Base-by-base conservation (phyloP, 2,797 vertebrate genomes). In the Clarias pachynema region DNA sequence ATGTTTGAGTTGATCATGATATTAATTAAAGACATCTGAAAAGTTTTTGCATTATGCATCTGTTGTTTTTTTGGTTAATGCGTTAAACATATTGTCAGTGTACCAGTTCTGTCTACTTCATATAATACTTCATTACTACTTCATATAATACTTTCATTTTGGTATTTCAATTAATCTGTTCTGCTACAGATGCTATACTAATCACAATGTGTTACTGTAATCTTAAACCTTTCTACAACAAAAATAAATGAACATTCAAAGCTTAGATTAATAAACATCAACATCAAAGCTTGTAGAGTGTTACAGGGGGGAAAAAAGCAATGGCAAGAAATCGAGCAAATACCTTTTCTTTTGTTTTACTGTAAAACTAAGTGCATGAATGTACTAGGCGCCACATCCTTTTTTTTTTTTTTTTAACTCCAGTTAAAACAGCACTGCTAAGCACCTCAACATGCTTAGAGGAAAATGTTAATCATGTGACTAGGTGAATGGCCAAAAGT, bases 271-370 rank as follows among this genome's bases (percentile, higher is more conserved):
- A 69, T 82, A 75, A 56, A 73, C 59, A 84, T 69, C 53, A 86
- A 82, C 82, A 62, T 69, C 82, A 86, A 87, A 86, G 68, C 74
- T 83, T 26, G 1, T 9, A 81, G 63, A 63, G 81, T 81, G 83
- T 83, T 86, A 66, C 44, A 65, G 75, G 44, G 44, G 44, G 44
- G 2, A 2, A 44, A 65, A 70, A 87, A 88, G 81, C 78, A 68
- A 37, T 20, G 70, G 75, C n/a, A 15, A 49, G 12, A 49, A 49
- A 12, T 75, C 8, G 16, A 85, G 40, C 63, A 66, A 63, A 63
- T 18, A 31, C 12, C 3, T 22, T 72, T 60, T 22, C 9, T 56
- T 79, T 72, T 83, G 34, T 70, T 77, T 84, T 12, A n/a, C n/a
- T n/a, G n/a, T n/a, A 60, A 73, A 44, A 59, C 66, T 22, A 60